Conservation (phyloP, 2,888 invertebrate species). For the Pyralis farinalis region DNA sequence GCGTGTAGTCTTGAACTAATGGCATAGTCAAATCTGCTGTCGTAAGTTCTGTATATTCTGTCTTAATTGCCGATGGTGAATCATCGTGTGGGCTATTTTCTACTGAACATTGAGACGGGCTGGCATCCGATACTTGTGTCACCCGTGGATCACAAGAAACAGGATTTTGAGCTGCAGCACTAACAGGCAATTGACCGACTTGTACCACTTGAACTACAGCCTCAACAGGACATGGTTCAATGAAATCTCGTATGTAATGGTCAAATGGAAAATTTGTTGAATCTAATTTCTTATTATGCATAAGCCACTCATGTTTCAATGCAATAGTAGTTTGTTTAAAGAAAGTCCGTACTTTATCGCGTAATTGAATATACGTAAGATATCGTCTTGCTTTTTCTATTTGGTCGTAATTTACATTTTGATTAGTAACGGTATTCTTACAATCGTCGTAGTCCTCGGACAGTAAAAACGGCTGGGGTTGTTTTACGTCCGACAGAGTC, state of each 20-base stretch:
- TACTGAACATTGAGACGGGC: conserved; percentile 65
- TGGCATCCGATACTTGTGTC: conserved; percentile 66
- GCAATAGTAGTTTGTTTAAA: conserved; percentile 52
- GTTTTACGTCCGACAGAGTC: conserved; percentile 82
- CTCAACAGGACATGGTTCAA: conserved; percentile 70
- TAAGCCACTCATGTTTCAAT: conserved; percentile 36
- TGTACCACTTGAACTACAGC: conserved; percentile 82
- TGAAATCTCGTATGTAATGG: conserved; percentile 75
- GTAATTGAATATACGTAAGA: conserved; percentile 44
- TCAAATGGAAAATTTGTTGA: conserved; percentile 53
- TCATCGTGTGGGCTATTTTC: conserved; percentile 60
- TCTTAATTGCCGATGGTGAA: conserved; percentile 53
- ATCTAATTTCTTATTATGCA: conserved; percentile 15
- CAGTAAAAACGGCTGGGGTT: conserved; percentile 71
- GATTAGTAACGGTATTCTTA: conserved; percentile 20
- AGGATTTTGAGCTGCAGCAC: conserved; percentile 69
- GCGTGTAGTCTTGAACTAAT: conserved; percentile 52
- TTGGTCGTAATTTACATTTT: conserved; percentile 29
- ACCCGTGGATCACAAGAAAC: conserved; percentile 71
- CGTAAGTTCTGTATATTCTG: conserved; percentile 71
- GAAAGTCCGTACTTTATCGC: conserved; percentile 55
- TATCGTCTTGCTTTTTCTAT: conserved; percentile 37
- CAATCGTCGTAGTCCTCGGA: conserved; percentile 41
- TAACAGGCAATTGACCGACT: conserved; percentile 72
- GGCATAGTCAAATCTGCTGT: conserved; percentile 64